These are phyloP conservation scores for Stigmatopora nigra DNA, from an alignment of 2,113 vertebrate species.

Conservation along the genomic window DNA sequence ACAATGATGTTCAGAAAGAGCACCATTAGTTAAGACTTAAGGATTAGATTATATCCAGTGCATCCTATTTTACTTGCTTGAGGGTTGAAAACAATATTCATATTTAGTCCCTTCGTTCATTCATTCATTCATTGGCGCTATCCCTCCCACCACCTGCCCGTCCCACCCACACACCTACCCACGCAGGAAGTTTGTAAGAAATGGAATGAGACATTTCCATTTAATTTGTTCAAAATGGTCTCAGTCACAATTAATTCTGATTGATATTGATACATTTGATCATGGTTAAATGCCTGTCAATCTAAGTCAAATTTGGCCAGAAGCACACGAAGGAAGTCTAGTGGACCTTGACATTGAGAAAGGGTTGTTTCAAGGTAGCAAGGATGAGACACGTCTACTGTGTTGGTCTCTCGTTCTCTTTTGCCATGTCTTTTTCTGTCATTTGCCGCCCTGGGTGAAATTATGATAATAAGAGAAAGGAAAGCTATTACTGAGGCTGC, in stretches of 20 bases:
- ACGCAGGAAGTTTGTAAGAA: no score
- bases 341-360: slow-evolving; percentile 71
- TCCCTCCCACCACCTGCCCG: no score
- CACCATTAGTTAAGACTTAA: no score
- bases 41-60: no score
- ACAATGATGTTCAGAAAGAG: no score
- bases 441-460: slow-evolving; percentile 96
- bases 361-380: slow-evolving; percentile 74
- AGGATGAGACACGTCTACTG: slow-evolving; percentile 78
- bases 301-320: background rate
- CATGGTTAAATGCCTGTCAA: background rate
- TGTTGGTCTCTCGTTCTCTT: slow-evolving; percentile 39
- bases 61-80: no score
- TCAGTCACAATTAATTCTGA: background rate
- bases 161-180: no score
- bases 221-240: background rate
- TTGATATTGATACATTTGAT: background rate
- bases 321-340: slow-evolving; percentile 36
- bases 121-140: no score
- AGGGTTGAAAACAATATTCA: no score
- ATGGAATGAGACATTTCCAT: background rate
- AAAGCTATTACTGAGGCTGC: slow-evolving; percentile 98
- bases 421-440: slow-evolving; percentile 53
- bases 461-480: slow-evolving; percentile 99
- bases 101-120: no score